These are phyloP conservation scores for Hirundo rustica DNA, from an alignment of 2,797 vertebrate genomes.

Conservation along the genomic window DNA sequence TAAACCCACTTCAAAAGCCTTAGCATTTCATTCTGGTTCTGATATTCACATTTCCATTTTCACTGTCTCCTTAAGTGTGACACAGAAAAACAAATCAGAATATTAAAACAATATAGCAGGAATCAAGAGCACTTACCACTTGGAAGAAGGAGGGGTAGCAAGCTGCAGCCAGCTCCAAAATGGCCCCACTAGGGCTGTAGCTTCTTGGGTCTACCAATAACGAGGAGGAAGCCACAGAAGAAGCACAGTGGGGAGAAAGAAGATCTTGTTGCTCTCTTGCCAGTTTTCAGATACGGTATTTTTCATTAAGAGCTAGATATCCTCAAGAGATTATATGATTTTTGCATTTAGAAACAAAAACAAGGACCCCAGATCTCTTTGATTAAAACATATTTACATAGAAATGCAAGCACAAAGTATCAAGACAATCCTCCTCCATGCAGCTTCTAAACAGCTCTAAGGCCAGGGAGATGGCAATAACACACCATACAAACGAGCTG, in stretches of 20 bases:
- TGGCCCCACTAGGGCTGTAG: background rate
- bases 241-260: background rate
- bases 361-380: background rate
- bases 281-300: background rate
- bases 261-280: background rate
- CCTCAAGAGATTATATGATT: background rate
- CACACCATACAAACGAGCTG: background rate
- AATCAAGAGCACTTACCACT: constrained; percentile 2
- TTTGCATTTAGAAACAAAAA: background rate
- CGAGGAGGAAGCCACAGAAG: background rate
- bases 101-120: background rate
- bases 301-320: background rate
- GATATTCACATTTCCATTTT: background rate
- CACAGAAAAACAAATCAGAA: background rate
- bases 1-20: background rate
- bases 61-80: background rate
- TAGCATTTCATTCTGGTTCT: background rate
- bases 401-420: background rate
- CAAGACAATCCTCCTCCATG: background rate
- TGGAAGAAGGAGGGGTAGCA: background rate
- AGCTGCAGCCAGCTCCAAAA: background rate
- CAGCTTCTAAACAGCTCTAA: background rate
- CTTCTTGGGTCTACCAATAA: background rate
- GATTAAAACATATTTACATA: background rate
- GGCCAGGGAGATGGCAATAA: background rate